Evolutionary conservation across 2,113 vertebrate species (phyloP).

Genomic region (Coptodon bakossiorum): DNA sequence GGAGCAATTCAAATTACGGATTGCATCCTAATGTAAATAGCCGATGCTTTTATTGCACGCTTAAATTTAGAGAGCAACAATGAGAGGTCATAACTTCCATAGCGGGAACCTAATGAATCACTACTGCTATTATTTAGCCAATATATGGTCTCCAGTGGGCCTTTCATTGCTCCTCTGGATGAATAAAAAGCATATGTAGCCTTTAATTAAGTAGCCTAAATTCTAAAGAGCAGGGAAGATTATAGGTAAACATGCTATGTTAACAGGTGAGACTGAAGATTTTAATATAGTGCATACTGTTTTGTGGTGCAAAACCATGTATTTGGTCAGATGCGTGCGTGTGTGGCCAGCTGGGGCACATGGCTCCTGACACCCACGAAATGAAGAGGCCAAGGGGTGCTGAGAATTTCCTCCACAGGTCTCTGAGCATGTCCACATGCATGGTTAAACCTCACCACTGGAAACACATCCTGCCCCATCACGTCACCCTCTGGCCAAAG

Average conservation of each 20-base stretch:
- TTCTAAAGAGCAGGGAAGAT: background rate
- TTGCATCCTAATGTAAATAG: conserved; percentile 47
- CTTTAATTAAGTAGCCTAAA: background rate
- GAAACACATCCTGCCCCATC: conserved; percentile 68
- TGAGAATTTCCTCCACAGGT: conserved; percentile 64
- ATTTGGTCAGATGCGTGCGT: background rate
- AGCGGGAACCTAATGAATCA: background rate
- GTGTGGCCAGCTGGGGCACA: conserved; percentile 8
- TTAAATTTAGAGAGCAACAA: conserved; percentile 39
- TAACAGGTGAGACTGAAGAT: background rate
- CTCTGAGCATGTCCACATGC: conserved; percentile 50
- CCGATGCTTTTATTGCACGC: conserved; percentile 57
- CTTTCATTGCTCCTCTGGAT: background rate
- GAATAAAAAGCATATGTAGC: background rate
- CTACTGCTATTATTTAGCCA: background rate
- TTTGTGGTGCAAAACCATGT: background rate
- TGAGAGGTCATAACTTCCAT: conserved; percentile 16
- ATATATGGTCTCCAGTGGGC: background rate
- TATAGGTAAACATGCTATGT: background rate
- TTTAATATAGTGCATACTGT: background rate
- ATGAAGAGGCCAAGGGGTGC: conserved; percentile 49
- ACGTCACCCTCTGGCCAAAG: conserved; percentile 46
- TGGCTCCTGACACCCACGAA: conserved; percentile 27
- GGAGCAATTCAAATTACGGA: conserved; percentile 34
- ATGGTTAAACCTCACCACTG: conserved; percentile 59